Conservation (phyloP, 2,113 vertebrate species). For the Sprattus sprattus region DNA sequence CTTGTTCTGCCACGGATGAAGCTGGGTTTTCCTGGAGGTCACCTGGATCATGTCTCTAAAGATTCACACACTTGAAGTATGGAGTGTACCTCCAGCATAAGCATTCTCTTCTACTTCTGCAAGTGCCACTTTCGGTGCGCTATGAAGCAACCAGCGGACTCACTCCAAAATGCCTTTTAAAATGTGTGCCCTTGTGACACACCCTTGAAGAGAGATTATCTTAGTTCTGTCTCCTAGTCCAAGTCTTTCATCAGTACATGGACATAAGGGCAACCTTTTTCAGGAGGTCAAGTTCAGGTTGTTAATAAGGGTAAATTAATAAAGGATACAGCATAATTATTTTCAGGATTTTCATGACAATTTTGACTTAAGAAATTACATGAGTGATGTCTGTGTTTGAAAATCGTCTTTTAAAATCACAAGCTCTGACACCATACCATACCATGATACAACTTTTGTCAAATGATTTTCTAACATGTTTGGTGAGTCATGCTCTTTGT, state of each 20-base stretch:
- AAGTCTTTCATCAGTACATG: not conserved
- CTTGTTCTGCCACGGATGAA: constrained; percentile 49
- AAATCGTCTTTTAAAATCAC: not conserved
- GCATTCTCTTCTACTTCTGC: not conserved
- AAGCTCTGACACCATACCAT: not conserved
- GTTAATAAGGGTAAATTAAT: not conserved
- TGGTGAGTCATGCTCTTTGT: not conserved
- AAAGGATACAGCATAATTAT: not conserved
- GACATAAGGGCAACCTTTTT: not conserved
- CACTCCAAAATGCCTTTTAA: not conserved
- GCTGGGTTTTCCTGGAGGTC: constrained; percentile 53
- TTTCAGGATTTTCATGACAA: not conserved
- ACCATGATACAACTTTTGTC: not conserved
- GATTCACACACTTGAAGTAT: constrained; percentile 1
- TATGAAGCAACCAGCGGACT: not conserved
- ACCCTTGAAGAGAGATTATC: not conserved
- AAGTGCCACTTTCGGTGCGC: not conserved
- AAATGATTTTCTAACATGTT: not conserved
- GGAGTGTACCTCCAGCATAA: not conserved
- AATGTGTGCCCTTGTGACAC: not conserved
- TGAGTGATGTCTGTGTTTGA: not conserved
- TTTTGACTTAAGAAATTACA: not conserved
- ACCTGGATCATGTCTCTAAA: not conserved
- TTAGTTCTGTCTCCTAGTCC: not conserved
- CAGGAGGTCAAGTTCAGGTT: not conserved